Evolutionary conservation across 2,113 vertebrate species (phyloP).

Genomic region (Thunnus maccoyii): DNA sequence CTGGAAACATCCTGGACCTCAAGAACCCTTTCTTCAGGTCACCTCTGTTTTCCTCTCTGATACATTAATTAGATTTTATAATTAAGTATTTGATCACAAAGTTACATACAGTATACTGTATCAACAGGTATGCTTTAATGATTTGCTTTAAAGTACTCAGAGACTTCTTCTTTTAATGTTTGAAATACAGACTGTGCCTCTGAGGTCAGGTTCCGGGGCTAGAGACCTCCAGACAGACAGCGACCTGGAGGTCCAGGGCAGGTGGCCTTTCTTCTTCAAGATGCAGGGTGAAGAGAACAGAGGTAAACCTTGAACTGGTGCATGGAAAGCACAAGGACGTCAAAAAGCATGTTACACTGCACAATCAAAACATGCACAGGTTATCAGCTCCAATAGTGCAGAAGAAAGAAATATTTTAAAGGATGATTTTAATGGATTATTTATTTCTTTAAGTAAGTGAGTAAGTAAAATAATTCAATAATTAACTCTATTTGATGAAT

Average conservation of each 20-base stretch:
- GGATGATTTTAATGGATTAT: no score
- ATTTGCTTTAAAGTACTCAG: not conserved
- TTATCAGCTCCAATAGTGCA: no score
- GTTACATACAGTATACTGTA: no score
- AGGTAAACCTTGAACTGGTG: not conserved
- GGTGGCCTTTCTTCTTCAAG: not conserved
- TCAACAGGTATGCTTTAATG: not conserved
- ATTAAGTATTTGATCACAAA: no score
- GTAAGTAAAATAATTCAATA: no score
- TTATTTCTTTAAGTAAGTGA: no score
- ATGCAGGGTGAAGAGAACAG: not conserved
- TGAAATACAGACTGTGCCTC: not conserved
- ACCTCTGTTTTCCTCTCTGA: not conserved
- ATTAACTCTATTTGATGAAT: no score
- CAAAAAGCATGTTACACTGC: no score
- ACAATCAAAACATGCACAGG: no score
- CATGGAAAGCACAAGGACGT: not conserved
- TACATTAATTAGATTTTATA: not conserved
- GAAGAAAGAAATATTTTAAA: no score
- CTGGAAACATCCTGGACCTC: slow-evolving; percentile 86
- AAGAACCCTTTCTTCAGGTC: slow-evolving; percentile 88
- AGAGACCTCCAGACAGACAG: not conserved
- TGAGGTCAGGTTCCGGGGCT: slow-evolving; percentile 42
- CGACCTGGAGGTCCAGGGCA: no score
- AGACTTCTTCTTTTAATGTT: not conserved